These are phyloP conservation scores for Trachymyrmex septentrionalis DNA, from an alignment of 1,140 invertebrate species.

Conservation along the genomic window DNA sequence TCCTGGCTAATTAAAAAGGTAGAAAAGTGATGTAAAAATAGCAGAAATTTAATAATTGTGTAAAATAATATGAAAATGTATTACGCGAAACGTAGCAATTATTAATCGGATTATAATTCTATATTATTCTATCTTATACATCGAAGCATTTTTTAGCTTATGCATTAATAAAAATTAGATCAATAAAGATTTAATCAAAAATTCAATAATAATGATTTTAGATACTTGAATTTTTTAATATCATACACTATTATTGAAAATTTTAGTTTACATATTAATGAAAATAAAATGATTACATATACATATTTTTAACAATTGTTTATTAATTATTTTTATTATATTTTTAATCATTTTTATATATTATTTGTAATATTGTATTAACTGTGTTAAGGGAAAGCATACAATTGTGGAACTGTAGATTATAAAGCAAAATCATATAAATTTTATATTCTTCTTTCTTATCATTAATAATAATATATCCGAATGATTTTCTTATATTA, in stretches of 20 bases:
- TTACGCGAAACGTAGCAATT: neutral
- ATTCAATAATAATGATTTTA: neutral
- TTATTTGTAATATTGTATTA: no score
- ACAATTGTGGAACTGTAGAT: no score
- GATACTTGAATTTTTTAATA: neutral
- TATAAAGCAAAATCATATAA: no score
- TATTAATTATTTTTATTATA: slow-evolving; percentile 3
- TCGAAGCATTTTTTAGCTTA: neutral
- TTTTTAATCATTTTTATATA: neutral
- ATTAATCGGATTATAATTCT: neutral
- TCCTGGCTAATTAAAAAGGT: neutral
- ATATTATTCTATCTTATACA: neutral
- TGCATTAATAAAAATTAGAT: slow-evolving; percentile 7
- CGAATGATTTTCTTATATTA: no score
- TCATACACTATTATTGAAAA: neutral
- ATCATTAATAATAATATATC: no score
- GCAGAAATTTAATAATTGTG: neutral
- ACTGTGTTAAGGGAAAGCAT: no score
- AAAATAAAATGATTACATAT: neutral
- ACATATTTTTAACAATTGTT: neutral
- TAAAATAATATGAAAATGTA: neutral
- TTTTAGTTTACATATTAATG: neutral
- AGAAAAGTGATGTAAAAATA: neutral
- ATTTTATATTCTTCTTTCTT: no score
- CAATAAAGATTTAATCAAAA: neutral